A percentile compares a stretch with the other conserved stretches of the same genome.
phyloP scores from a whole-genome alignment of 2,797 vertebrate genomes.

The Eulemur coronatus region DNA sequence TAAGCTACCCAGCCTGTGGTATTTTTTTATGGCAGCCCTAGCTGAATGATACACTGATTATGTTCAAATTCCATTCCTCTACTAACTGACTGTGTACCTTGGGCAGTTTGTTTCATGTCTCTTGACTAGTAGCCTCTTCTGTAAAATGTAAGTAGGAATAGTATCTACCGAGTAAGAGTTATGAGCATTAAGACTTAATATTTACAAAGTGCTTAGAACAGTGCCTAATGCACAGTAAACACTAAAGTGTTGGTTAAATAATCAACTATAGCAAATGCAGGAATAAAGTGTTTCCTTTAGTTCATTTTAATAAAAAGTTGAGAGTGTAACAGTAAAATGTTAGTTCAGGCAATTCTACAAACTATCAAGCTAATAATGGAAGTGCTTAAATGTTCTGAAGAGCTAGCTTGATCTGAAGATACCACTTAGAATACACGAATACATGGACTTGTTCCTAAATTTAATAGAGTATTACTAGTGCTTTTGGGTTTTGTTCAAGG shows the following conservation, averaged over 20 bases:
- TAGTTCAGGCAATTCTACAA: background rate
- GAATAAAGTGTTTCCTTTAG: background rate
- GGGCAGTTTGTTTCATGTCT: background rate
- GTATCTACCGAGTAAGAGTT: background rate
- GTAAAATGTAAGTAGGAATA: background rate
- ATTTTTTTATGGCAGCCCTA: background rate
- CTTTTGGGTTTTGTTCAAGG: background rate
- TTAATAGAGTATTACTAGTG: background rate
- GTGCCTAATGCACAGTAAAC: background rate
- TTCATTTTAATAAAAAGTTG: background rate
- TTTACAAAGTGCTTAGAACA: background rate
- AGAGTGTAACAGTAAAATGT: background rate
- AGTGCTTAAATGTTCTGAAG: background rate
- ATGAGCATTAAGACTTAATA: background rate
- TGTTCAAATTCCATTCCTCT: background rate
- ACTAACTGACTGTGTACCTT: background rate
- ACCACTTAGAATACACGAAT: background rate
- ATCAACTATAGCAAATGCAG: background rate
- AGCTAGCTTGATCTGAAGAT: background rate
- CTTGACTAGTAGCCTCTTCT: background rate
- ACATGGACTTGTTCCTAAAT: background rate
- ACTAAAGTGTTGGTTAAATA: background rate
- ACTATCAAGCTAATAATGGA: background rate
- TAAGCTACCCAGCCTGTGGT: background rate
- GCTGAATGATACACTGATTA: background rate